Evolutionary conservation across 2,113 vertebrate genomes (phyloP).

Genomic region (Pitta sordida): DNA sequence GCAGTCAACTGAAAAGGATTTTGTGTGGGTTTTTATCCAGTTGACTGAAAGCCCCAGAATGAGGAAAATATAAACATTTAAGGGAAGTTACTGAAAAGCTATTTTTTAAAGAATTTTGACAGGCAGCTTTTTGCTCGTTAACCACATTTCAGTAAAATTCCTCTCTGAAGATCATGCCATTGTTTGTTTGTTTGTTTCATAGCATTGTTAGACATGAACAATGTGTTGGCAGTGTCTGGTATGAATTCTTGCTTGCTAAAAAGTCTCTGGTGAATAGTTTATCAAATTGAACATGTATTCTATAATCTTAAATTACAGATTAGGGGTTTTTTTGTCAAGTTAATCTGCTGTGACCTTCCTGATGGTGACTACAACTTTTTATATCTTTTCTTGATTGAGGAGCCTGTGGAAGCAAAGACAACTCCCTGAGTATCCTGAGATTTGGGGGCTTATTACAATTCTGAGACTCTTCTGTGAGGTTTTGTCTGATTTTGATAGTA

Average conservation of each 20-base stretch:
- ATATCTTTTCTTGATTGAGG: background rate
- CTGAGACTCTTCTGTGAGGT: background rate
- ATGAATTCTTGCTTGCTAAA: background rate
- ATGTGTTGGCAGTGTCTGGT: slow-evolving; percentile 24
- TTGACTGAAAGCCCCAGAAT: background rate
- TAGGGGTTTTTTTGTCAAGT: background rate
- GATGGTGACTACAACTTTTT: background rate
- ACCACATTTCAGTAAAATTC: slow-evolving; percentile 21
- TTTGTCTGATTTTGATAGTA: background rate
- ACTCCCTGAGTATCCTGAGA: background rate
- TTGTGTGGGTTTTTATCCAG: background rate
- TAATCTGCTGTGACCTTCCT: background rate
- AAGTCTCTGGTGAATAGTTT: slow-evolving; percentile 7
- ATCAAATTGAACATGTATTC: slow-evolving; percentile 18
- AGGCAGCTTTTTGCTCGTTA: slow-evolving; percentile 23
- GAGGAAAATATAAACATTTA: background rate
- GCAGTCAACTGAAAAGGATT: background rate
- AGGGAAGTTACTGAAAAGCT: slow-evolving; percentile 29
- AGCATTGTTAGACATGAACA: slow-evolving; percentile 43
- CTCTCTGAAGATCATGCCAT: background rate
- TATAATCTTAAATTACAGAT: background rate
- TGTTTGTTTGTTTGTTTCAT: slow-evolving; percentile 33
- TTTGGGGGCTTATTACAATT: background rate
- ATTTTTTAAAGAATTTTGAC: background rate
- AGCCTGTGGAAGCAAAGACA: background rate